A percentile compares a stretch with the other conserved stretches of the same genome.
Conservation (phyloP, 2,113 vertebrate species). For the Rhabdornis inornatus region DNA sequence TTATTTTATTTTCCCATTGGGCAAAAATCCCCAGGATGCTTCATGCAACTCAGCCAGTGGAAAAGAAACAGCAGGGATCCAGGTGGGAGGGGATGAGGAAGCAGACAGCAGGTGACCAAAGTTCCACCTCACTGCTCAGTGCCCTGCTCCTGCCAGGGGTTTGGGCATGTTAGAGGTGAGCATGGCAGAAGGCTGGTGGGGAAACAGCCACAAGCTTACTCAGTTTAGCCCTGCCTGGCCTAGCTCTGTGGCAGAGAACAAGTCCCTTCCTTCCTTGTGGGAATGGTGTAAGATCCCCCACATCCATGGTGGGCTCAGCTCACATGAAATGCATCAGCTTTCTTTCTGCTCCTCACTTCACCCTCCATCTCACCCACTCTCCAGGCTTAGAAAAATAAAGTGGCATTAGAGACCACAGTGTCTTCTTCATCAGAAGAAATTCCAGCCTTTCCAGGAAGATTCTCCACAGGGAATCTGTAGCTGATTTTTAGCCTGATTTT, state of each 20-base stretch:
- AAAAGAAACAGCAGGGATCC: neutral
- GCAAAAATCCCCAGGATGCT: neutral
- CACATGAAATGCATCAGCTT: neutral
- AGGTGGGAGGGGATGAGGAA: neutral
- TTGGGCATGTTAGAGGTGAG: neutral
- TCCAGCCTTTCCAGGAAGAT: neutral
- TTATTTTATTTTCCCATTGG: neutral
- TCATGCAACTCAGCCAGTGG: neutral
- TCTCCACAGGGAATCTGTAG: neutral
- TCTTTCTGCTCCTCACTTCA: neutral
- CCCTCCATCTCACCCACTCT: neutral
- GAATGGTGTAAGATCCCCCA: neutral
- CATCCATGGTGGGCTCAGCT: accelerated
- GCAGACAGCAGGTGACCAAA: accelerated
- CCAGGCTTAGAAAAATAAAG: neutral
- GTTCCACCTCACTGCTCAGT: accelerated
- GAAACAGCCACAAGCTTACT: neutral
- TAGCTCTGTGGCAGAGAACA: accelerated
- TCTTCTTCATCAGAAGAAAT: neutral
- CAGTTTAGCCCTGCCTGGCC: neutral
- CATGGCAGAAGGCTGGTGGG: neutral
- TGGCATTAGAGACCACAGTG: neutral
- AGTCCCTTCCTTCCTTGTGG: too few relatives aligned
- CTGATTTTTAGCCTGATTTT: neutral
- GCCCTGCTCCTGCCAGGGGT: neutral